Conservation (phyloP, 2,797 vertebrate species). For the Ctenopoma kingsleyae region DNA sequence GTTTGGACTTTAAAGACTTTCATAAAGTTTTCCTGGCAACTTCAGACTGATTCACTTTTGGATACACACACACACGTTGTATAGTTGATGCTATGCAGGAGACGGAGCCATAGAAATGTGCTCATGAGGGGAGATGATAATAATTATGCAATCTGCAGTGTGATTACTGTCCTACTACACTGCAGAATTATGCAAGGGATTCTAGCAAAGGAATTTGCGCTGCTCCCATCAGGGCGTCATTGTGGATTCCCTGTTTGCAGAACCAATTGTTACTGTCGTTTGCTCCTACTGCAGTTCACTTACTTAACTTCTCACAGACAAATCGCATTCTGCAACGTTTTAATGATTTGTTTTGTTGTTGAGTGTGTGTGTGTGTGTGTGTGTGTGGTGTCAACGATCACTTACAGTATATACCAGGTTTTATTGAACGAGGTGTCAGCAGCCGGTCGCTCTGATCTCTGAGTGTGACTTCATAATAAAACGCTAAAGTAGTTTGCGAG, state of each 20-base stretch:
- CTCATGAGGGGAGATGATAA: background rate
- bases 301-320: background rate
- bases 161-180: background rate
- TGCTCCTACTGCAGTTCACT: background rate
- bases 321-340: too few relatives aligned
- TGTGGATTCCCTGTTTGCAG: background rate
- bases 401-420: too few relatives aligned
- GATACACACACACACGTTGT: slow-evolving; percentile 23
- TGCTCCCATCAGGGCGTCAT: background rate
- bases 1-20: slow-evolving; percentile 28
- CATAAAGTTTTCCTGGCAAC: slow-evolving; percentile 62
- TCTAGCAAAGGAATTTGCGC: background rate
- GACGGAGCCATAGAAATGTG: background rate
- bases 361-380: too few relatives aligned
- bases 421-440: background rate
- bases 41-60: slow-evolving; percentile 10
- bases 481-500: background rate
- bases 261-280: background rate
- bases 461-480: slow-evolving; percentile 1
- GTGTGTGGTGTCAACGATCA: too few relatives aligned
- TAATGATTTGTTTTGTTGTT: too few relatives aligned
- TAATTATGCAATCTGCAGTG: background rate
- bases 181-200: background rate
- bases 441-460: background rate
- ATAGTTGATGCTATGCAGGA: slow-evolving; percentile 40